phyloP scores from a whole-genome alignment of 2,113 vertebrate species.

The Cinclus cinclus region DNA sequence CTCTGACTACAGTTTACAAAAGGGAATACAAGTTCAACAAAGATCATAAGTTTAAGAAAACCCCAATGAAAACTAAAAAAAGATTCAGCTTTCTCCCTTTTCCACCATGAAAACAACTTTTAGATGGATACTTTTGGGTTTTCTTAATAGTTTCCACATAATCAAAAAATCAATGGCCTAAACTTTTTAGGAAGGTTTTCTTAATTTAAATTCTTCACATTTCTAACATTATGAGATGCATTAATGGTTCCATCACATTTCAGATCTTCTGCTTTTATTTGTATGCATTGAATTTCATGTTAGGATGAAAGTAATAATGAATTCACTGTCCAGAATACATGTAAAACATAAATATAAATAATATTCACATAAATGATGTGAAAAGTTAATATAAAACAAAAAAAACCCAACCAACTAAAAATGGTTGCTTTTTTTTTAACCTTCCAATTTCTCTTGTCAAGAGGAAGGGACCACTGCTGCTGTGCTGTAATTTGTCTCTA shows the following conservation, averaged over 20 bases:
- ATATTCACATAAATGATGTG: no score
- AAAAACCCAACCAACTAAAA: background rate
- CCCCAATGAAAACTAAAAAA: background rate
- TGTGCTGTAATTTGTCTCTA: background rate
- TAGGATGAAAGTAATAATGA: background rate
- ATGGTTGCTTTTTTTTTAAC: background rate
- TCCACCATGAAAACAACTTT: background rate
- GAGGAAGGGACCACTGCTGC: background rate
- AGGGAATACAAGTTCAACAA: background rate
- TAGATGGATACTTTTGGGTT: background rate
- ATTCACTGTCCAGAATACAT: background rate
- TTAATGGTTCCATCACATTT: background rate
- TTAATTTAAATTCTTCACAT: background rate
- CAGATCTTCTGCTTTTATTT: background rate
- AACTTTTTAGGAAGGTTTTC: background rate
- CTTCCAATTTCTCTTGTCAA: background rate
- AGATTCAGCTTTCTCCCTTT: background rate
- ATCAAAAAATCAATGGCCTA: background rate
- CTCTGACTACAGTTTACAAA: background rate
- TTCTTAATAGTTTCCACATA: background rate
- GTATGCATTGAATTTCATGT: background rate
- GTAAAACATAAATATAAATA: background rate
- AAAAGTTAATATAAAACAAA: background rate
- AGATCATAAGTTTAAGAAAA: background rate
- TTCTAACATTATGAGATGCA: background rate